A percentile compares a stretch with the other conserved stretches of the same genome.
Conservation (phyloP, 2,113 vertebrate genomes). For the Andinoacara biseriatus region DNA sequence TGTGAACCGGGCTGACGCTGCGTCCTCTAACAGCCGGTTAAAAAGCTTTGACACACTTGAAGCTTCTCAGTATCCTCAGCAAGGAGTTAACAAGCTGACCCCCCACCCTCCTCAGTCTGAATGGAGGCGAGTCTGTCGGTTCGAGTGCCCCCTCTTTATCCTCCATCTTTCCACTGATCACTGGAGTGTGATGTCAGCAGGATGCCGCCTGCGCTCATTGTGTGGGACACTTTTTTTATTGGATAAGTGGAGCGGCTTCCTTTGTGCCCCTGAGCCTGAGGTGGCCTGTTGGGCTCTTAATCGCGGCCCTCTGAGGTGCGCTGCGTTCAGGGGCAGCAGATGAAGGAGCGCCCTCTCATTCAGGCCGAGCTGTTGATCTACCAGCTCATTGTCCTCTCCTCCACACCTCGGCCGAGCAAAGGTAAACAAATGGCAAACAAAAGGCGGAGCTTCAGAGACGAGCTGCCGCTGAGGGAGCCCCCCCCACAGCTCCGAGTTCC, state of each 20-base stretch:
- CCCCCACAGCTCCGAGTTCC: not conserved
- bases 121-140: conserved; percentile 20
- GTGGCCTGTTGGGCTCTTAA: conserved; percentile 79
- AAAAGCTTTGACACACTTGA: conserved; percentile 25
- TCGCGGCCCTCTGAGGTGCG: conserved; percentile 73
- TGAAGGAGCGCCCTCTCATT: conserved; percentile 71
- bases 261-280: conserved; percentile 79
- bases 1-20: not conserved
- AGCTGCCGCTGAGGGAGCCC: conserved; percentile 34
- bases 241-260: conserved; percentile 79
- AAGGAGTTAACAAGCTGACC: conserved; percentile 62
- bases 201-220: conserved; percentile 56
- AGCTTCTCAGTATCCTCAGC: conserved; percentile 39
- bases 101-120: conserved; percentile 14
- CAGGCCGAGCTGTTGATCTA: conserved; percentile 76
- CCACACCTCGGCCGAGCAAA: conserved; percentile 69
- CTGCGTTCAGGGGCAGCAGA: conserved; percentile 67
- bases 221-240: conserved; percentile 73
- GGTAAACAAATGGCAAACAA: conserved; percentile 81
- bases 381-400: conserved; percentile 66
- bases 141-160: conserved; percentile 53
- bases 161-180: conserved; percentile 55
- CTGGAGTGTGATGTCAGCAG: conserved; percentile 74
- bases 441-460: conserved; percentile 73
- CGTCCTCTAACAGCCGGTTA: not conserved